A percentile compares a stretch with the other conserved stretches of the same genome.
Evolutionary conservation across 64 coral and sea anemone genomes (phyloP).

Genomic region (Montipora cactus): DNA sequence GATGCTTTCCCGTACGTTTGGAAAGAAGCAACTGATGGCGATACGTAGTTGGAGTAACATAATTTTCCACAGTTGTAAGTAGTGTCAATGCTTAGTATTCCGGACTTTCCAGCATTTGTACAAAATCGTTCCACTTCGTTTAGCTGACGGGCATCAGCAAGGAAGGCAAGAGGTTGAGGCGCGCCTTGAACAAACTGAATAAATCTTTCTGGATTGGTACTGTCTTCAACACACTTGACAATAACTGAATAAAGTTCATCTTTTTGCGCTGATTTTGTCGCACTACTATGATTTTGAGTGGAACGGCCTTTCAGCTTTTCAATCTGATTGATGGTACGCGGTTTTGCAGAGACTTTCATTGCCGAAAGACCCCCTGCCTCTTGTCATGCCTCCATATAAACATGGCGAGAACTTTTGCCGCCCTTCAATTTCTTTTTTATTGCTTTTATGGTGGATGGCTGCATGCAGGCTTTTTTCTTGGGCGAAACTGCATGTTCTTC

Average conservation of each 20-base stretch:
- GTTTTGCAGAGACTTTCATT: too few species aligned
- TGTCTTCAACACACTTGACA: conserved; percentile 24
- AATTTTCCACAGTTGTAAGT: conserved; percentile 69
- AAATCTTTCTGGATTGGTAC: background rate
- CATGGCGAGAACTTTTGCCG: too few species aligned
- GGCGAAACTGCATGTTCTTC: too few species aligned
- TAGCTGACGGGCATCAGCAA: conserved; percentile 34
- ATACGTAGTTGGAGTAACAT: conserved; percentile 56
- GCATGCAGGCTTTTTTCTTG: too few species aligned
- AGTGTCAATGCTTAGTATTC: conserved; percentile 51
- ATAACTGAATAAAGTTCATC: conserved; percentile 51
- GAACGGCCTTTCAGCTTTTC: too few species aligned
- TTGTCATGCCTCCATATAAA: too few species aligned
- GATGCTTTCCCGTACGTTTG: conserved; percentile 34
- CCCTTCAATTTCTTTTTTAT: too few species aligned
- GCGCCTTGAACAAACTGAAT: conserved; percentile 36
- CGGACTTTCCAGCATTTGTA: conserved; percentile 12
- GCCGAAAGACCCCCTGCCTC: too few species aligned
- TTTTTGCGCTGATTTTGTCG: background rate
- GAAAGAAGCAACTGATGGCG: background rate
- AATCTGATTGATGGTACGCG: too few species aligned
- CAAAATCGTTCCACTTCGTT: conserved; percentile 24
- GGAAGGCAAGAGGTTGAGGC: conserved; percentile 45
- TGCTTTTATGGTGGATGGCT: too few species aligned
- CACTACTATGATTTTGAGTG: too few species aligned